Evolutionary conservation across 2,888 invertebrate species (phyloP).

Genomic region (Xanthorhoe designata): DNA sequence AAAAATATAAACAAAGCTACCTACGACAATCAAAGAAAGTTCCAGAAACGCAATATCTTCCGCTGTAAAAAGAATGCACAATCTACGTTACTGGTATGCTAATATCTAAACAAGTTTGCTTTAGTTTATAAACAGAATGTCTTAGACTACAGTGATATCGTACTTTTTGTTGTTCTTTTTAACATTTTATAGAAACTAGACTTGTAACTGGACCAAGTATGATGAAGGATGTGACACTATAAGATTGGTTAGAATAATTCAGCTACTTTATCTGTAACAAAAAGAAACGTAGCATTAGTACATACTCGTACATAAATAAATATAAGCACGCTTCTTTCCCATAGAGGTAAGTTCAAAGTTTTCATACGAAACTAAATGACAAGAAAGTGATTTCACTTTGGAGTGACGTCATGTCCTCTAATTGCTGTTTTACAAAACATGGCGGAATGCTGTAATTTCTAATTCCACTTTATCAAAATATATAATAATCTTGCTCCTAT

Average conservation of each 20-base stretch:
- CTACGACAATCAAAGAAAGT: background rate
- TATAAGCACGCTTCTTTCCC: too few species aligned
- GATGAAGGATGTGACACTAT: background rate
- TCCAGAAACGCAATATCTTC: background rate
- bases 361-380: too few species aligned
- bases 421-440: too few species aligned
- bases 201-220: background rate
- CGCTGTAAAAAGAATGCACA: slow-evolving; percentile 2
- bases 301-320: background rate
- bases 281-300: slow-evolving; percentile 7
- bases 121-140: background rate
- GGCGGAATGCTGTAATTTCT: too few species aligned
- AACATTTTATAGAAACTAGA: background rate
- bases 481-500: too few species aligned
- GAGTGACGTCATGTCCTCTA: too few species aligned
- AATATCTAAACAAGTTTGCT: background rate
- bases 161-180: background rate
- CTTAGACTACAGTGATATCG: background rate
- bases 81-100: slow-evolving; percentile 5
- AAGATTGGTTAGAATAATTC: background rate
- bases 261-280: slow-evolving; percentile 18
- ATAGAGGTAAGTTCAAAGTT: too few species aligned
- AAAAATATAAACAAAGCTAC: background rate
- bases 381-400: too few species aligned
- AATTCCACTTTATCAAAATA: too few species aligned